Conservation (phyloP, 2,113 vertebrate species). For the Protomyctophum bolini region DNA sequence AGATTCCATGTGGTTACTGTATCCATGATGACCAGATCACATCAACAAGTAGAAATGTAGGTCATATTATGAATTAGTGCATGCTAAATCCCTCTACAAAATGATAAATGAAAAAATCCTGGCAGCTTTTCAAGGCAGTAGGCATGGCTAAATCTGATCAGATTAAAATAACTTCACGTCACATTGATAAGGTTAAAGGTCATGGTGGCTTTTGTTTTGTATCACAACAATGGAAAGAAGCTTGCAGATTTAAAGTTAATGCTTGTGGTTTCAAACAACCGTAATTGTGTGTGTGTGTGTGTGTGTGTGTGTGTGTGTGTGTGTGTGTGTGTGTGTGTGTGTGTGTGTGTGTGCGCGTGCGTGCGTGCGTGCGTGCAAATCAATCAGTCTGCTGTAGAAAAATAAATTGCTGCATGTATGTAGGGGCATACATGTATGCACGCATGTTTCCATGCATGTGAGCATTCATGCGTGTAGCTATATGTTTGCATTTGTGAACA, state of each 20-base stretch:
- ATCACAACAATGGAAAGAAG: constrained; percentile 7
- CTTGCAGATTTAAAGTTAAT: constrained; percentile 11
- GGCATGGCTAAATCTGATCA: constrained; percentile 25
- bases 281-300: constrained; percentile 29
- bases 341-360: constrained; percentile 16
- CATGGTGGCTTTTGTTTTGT: constrained; percentile 42
- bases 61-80: constrained; percentile 15
- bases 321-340: constrained; percentile 24
- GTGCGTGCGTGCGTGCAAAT: constrained; percentile 8
- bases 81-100: constrained; percentile 27
- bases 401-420: constrained; percentile 3
- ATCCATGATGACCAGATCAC: too few species aligned
- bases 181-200: constrained; percentile 65
- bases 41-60: too few species aligned
- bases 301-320: background rate
- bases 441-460: constrained; percentile 21
- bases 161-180: constrained; percentile 33
- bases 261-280: constrained; percentile 18
- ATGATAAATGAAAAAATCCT: constrained; percentile 1
- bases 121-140: constrained; percentile 12
- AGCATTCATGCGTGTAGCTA: constrained; percentile 6
- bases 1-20: too few species aligned
- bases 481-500: constrained; percentile 14
- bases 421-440: constrained; percentile 6
- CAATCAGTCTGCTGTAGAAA: background rate